These are phyloP conservation scores for Cuculus canorus DNA, from an alignment of 2,797 vertebrate genomes.

Conservation along the genomic window DNA sequence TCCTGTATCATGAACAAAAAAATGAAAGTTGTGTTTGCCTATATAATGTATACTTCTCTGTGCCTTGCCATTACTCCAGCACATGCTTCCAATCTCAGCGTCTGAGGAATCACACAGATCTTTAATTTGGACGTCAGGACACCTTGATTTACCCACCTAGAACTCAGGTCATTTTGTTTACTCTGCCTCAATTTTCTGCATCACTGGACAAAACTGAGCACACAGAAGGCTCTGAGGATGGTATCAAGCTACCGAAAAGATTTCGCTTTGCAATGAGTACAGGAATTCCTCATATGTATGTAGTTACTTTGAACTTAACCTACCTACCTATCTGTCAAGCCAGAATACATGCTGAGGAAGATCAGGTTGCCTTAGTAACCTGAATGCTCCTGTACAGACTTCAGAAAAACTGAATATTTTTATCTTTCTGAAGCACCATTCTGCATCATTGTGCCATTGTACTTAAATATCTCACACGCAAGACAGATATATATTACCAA, in stretches of 20 bases:
- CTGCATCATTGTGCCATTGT: neutral
- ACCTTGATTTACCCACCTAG: neutral
- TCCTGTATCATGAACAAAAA: neutral
- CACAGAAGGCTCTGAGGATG: neutral
- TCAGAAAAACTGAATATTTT: conserved; percentile 22
- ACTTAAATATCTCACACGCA: neutral
- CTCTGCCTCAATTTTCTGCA: neutral
- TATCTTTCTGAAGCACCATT: neutral
- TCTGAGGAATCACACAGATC: neutral
- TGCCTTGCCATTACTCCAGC: neutral
- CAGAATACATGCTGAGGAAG: conserved; percentile 19
- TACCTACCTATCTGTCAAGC: neutral
- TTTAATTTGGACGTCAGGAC: neutral
- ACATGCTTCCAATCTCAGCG: neutral
- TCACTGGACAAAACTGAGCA: neutral
- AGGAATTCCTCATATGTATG: neutral
- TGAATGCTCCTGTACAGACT: neutral
- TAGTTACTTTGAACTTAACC: neutral
- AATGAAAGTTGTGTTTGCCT: neutral
- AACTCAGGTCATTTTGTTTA: neutral
- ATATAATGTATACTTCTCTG: neutral
- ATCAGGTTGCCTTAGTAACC: conserved; percentile 61
- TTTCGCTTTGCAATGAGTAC: neutral
- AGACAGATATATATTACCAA: neutral
- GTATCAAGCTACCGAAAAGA: neutral